These are phyloP conservation scores for Acrocephalus scirpaceus DNA, from an alignment of 2,797 vertebrate genomes.

Conservation along the genomic window DNA sequence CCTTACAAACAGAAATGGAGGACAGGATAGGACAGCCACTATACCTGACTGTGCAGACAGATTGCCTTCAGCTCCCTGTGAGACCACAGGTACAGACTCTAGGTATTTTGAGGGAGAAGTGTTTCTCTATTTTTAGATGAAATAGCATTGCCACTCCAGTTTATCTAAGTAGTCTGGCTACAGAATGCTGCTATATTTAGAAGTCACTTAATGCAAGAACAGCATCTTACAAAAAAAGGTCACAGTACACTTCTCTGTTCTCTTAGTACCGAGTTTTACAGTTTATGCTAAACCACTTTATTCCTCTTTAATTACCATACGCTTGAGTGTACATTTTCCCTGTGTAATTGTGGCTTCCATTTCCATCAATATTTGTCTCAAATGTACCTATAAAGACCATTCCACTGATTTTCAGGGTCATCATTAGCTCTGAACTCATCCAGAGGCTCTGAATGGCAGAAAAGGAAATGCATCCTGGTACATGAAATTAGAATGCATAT, in stretches of 20 bases:
- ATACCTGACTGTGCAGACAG: not conserved
- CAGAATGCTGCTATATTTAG: slow-evolving; percentile 26
- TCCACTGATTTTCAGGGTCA: not conserved
- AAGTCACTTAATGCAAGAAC: not conserved
- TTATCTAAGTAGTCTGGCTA: not conserved
- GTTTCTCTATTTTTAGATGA: slow-evolving; percentile 28
- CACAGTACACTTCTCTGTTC: not conserved
- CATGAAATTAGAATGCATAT: not conserved
- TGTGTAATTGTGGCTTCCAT: not conserved
- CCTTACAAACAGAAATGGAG: not conserved
- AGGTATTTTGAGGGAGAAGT: not conserved
- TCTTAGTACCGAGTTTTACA: not conserved
- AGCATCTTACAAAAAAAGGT: not conserved
- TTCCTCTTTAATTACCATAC: not conserved
- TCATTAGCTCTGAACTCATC: not conserved
- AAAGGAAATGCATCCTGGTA: not conserved
- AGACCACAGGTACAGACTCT: not conserved
- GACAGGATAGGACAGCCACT: not conserved
- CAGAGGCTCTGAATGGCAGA: not conserved
- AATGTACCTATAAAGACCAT: not conserved
- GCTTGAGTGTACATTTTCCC: not conserved
- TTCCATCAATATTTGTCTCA: not conserved
- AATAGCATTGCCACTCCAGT: not conserved
- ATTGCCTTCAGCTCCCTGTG: not conserved
- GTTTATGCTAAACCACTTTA: not conserved